Evolutionary conservation across 2,888 invertebrate genomes (phyloP).

Genomic region (Drosophila sordidula): DNA sequence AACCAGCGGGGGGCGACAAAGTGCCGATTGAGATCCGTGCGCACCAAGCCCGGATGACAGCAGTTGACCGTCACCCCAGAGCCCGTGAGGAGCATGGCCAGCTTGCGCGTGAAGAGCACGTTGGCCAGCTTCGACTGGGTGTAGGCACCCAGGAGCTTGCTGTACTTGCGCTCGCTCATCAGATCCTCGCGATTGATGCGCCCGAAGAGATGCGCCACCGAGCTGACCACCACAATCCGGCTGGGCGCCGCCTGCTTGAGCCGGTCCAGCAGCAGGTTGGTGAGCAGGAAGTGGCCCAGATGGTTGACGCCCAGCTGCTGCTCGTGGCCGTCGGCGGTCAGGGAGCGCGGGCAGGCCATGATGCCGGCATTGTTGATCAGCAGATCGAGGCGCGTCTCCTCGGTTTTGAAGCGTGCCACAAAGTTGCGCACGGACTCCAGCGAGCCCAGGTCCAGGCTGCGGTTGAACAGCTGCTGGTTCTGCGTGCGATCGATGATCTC

Average conservation of each 20-base stretch:
- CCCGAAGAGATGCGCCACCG: conserved; percentile 89
- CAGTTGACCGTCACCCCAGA: conserved; percentile 88
- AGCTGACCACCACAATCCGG: conserved; percentile 91
- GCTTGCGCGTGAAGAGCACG: conserved; percentile 89
- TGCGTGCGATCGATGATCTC: conserved; percentile 90
- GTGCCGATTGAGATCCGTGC: conserved; percentile 90
- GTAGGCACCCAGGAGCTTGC: conserved; percentile 88
- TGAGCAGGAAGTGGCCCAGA: conserved; percentile 88
- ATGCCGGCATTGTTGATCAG: conserved; percentile 87
- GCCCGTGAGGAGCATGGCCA: conserved; percentile 88
- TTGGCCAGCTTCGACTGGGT: conserved; percentile 92
- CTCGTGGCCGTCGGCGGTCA: conserved; percentile 87
- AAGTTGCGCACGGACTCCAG: conserved; percentile 87
- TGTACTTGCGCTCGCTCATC: conserved; percentile 89
- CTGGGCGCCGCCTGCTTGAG: conserved; percentile 88
- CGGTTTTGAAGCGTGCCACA: conserved; percentile 83
- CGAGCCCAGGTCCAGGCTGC: conserved; percentile 85
- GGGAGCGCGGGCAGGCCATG: conserved; percentile 84
- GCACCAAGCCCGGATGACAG: conserved; percentile 90
- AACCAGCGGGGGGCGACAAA: conserved; percentile 53
- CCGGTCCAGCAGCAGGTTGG: conserved; percentile 86
- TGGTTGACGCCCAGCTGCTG: conserved; percentile 87
- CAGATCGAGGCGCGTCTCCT: conserved; percentile 86
- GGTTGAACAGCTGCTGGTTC: conserved; percentile 90
- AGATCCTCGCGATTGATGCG: conserved; percentile 89